Evolutionary conservation across 2,888 invertebrate species (phyloP).

Genomic region (Leptarthrus brevirostris): DNA sequence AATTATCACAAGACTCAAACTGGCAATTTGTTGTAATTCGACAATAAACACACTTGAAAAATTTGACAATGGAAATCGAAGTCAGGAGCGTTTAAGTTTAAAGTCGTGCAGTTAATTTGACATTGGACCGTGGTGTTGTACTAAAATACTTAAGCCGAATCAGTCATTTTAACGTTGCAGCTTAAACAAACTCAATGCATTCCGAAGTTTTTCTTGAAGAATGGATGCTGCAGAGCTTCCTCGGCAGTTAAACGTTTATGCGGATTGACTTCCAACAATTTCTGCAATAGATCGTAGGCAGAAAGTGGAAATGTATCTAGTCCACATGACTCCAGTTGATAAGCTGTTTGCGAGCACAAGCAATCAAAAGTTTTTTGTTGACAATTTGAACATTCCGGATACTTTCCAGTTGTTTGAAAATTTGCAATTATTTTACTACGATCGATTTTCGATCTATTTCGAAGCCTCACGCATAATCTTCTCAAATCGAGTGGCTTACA

Average conservation of each 20-base stretch:
- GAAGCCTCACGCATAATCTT: slow-evolving; percentile 67
- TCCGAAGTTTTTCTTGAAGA: slow-evolving; percentile 67
- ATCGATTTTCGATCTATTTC: slow-evolving; percentile 63
- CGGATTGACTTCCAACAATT: slow-evolving; percentile 84
- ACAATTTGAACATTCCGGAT: slow-evolving; percentile 65
- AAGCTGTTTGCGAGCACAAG: slow-evolving; percentile 63
- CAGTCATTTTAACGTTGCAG: background rate
- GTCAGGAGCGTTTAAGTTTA: background rate
- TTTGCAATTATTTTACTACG: slow-evolving; percentile 60
- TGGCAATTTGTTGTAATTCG: background rate
- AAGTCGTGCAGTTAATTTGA: background rate
- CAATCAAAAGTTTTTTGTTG: slow-evolving; percentile 66
- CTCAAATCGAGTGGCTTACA: slow-evolving; percentile 68
- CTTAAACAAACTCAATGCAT: background rate
- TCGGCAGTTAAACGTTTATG: slow-evolving; percentile 77
- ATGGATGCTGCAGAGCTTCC: slow-evolving; percentile 81
- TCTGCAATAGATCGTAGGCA: slow-evolving; percentile 79
- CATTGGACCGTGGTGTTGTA: background rate
- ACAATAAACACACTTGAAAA: background rate
- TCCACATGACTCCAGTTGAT: slow-evolving; percentile 60
- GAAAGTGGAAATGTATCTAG: slow-evolving; percentile 72
- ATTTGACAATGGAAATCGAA: background rate
- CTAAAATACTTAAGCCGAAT: too few species aligned
- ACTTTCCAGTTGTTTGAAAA: slow-evolving; percentile 58
- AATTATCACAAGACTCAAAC: slow-evolving; percentile 1